Conservation (phyloP, 2,113 vertebrate species). For the Passer domesticus region DNA sequence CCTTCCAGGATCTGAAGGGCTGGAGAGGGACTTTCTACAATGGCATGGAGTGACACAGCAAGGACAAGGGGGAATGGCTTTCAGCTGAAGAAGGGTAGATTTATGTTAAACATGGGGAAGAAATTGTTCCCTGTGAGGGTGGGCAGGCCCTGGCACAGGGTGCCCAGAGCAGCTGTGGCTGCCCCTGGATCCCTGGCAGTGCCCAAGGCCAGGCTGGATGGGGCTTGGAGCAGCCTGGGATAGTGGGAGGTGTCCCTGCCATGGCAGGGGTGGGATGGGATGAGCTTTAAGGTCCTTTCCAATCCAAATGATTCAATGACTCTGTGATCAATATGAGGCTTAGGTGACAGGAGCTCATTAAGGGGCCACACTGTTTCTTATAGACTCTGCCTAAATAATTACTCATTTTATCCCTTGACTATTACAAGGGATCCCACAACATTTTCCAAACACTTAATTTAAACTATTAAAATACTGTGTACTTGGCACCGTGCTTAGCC, state of each 20-base stretch:
- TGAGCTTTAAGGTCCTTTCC: background rate
- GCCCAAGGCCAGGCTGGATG: rapidly evolving
- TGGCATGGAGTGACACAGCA: background rate
- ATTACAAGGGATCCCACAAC: background rate
- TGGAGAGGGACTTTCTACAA: background rate
- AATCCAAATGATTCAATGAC: background rate
- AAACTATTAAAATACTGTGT: rapidly evolving
- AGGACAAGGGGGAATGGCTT: background rate
- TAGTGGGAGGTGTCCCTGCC: rapidly evolving
- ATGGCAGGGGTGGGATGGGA: rapidly evolving
- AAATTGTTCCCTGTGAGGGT: background rate
- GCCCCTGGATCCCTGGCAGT: background rate
- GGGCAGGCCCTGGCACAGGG: background rate
- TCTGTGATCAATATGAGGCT: background rate
- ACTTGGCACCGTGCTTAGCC: rapidly evolving
- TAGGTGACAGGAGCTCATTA: background rate
- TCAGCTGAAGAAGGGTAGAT: background rate
- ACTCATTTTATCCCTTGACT: rapidly evolving
- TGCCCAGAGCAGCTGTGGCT: background rate
- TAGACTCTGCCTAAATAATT: background rate
- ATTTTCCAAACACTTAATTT: background rate
- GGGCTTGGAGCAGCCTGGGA: background rate
- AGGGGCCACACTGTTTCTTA: background rate
- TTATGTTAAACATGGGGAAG: background rate
- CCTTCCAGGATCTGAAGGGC: background rate